phyloP scores from a whole-genome alignment of 1,140 invertebrate genomes.

The Bombus vancouverensis region DNA sequence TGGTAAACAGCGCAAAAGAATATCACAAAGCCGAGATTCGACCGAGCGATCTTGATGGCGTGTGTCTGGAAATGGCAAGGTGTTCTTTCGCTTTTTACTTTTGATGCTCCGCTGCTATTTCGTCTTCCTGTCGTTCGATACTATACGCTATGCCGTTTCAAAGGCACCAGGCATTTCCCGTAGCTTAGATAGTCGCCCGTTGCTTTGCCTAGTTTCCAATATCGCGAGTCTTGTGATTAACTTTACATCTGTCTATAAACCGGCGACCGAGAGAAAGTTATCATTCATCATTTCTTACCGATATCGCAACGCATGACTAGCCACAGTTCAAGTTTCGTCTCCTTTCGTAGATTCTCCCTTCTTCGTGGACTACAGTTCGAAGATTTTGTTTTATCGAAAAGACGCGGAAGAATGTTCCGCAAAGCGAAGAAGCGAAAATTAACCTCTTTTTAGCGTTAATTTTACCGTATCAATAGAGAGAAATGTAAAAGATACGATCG shows the following conservation, averaged over 20 bases:
- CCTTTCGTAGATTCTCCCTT: neutral
- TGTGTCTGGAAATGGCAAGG: conserved; percentile 27
- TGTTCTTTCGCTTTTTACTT: conserved; percentile 38
- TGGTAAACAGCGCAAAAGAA: conserved; percentile 6
- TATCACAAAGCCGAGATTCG: conserved; percentile 32
- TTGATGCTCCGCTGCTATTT: conserved; percentile 7
- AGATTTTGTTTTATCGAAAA: neutral
- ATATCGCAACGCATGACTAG: neutral
- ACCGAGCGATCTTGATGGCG: conserved; percentile 1
- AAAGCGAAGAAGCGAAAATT: no score
- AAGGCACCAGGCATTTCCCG: conserved; percentile 24
- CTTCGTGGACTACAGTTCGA: neutral
- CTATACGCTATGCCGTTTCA: neutral
- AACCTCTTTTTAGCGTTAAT: no score
- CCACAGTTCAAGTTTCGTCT: neutral
- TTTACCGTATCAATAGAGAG: neutral
- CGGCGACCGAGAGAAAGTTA: neutral
- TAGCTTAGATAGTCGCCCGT: neutral
- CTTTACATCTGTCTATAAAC: neutral
- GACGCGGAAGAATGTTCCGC: neutral
- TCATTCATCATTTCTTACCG: no score
- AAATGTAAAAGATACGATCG: neutral
- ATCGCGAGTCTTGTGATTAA: conserved; percentile 6
- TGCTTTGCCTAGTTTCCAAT: neutral
- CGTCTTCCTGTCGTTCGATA: neutral